Conservation (phyloP, 2,113 vertebrate genomes). For the Hystrix cristata region DNA sequence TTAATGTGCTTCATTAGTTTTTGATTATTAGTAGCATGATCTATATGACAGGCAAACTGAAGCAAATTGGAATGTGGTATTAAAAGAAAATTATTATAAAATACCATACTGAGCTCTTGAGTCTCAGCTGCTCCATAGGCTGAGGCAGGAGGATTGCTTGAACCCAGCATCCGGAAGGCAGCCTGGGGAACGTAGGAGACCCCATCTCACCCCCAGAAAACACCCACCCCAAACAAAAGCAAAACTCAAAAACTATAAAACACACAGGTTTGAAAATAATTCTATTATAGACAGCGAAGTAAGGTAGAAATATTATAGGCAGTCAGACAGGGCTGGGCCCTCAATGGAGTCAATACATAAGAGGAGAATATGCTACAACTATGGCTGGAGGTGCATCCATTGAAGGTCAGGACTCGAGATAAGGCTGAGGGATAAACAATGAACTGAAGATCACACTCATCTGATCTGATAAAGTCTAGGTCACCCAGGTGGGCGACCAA, state of each 20-base stretch:
- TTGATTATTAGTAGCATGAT: neutral
- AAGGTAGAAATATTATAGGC: too few relatives aligned
- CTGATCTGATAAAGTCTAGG: too few relatives aligned
- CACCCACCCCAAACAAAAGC: neutral
- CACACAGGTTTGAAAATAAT: neutral
- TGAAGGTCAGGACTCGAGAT: too few relatives aligned
- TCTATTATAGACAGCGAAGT: neutral
- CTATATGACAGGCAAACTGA: neutral
- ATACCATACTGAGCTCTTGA: neutral
- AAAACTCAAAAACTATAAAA: neutral
- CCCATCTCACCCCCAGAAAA: neutral
- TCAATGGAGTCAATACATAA: too few relatives aligned
- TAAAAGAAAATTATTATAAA: neutral
- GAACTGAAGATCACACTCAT: too few relatives aligned
- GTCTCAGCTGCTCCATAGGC: neutral
- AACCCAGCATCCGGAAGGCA: neutral
- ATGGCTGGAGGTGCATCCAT: too few relatives aligned
- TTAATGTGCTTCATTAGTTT: neutral
- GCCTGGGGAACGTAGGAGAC: neutral
- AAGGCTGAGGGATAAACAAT: too few relatives aligned
- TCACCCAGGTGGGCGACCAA: too few relatives aligned
- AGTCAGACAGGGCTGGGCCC: too few relatives aligned
- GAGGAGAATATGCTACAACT: too few relatives aligned
- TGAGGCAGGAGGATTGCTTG: neutral
- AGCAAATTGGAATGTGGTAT: neutral